Evolutionary conservation across 2,113 vertebrate genomes (phyloP).

Genomic region (Phylloscopus trochiloides): DNA sequence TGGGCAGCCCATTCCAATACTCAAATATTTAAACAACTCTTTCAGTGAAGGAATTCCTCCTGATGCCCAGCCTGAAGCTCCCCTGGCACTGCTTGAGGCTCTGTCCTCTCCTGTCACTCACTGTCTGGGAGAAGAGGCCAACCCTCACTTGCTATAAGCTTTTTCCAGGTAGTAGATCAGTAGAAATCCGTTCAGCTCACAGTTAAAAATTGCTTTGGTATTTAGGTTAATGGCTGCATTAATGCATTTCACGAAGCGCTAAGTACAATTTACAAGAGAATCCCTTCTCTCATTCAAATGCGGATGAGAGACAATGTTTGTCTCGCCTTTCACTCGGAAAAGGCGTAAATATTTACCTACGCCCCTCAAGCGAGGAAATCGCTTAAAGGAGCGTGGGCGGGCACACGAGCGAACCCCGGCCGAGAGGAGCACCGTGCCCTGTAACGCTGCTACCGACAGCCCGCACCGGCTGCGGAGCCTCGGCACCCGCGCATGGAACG

Average conservation of each 20-base stretch:
- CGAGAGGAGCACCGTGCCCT: fast-evolving
- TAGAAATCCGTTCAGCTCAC: neutral
- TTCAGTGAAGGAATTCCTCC: neutral
- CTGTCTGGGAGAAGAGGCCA: neutral
- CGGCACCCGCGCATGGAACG: fast-evolving
- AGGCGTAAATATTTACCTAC: fast-evolving
- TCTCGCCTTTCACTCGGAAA: fast-evolving
- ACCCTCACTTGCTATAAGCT: too few relatives aligned
- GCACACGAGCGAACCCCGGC: fast-evolving
- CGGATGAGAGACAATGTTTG: fast-evolving
- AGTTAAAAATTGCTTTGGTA: fast-evolving
- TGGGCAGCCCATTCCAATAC: neutral
- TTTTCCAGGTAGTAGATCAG: fast-evolving
- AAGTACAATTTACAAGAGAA: fast-evolving
- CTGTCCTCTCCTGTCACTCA: too few relatives aligned
- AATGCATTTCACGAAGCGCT: fast-evolving
- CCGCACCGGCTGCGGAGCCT: fast-evolving
- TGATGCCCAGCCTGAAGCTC: neutral
- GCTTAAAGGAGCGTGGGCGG: fast-evolving
- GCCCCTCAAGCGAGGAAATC: fast-evolving
- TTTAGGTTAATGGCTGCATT: neutral
- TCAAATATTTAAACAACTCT: neutral
- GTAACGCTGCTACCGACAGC: fast-evolving
- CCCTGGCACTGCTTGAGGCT: too few relatives aligned
- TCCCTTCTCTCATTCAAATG: fast-evolving